These are phyloP conservation scores for Sipha maydis DNA, from an alignment of 2,888 invertebrate species.

Conservation along the genomic window DNA sequence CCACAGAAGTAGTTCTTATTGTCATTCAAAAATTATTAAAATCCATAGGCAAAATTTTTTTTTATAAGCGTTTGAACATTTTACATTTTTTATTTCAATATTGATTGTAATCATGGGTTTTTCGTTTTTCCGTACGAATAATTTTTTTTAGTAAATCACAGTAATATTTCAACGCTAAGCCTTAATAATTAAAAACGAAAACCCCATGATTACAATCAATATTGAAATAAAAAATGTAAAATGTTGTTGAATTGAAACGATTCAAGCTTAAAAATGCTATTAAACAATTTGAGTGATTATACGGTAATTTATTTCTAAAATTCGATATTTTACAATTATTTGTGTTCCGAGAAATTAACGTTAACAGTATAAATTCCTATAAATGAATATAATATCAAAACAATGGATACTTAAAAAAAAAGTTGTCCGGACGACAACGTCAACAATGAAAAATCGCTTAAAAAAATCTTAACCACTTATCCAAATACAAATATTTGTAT, in stretches of 20 bases:
- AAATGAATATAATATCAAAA: conserved; percentile 20
- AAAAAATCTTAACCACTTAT: background rate
- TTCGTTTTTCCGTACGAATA: too few species aligned
- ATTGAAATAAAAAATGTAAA: background rate
- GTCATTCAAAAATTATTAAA: too few species aligned
- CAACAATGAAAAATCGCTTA: background rate
- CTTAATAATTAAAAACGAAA: too few species aligned
- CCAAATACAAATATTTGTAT: background rate
- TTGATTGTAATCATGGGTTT: background rate
- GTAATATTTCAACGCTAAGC: too few species aligned
- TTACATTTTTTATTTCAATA: background rate
- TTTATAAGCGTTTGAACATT: too few species aligned
- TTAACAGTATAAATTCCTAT: background rate
- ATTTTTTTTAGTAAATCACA: too few species aligned
- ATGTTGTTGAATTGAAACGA: background rate
- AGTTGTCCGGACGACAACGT: background rate
- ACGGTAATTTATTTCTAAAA: conserved; percentile 28
- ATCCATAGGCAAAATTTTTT: too few species aligned
- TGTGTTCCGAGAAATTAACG: conserved; percentile 4
- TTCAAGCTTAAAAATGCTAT: background rate
- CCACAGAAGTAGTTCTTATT: too few species aligned
- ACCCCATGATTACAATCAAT: background rate
- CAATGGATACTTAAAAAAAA: conserved; percentile 31
- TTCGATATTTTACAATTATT: conserved; percentile 19
- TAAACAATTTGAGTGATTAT: background rate